phyloP scores from a whole-genome alignment of 2,888 invertebrate species.

The Lochmaea capreae region DNA sequence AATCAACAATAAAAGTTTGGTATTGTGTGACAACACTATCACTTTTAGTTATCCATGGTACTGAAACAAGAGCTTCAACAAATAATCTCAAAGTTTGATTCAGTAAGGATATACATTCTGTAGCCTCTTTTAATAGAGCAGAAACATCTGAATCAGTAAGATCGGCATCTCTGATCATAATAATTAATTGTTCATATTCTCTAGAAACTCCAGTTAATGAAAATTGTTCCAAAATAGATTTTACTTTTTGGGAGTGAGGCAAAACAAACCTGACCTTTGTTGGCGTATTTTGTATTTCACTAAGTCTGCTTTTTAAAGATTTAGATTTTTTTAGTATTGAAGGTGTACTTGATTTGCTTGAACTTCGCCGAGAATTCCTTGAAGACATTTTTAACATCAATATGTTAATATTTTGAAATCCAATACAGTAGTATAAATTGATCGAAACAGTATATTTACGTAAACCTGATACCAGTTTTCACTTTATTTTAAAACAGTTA shows the following conservation, averaged over 20 bases:
- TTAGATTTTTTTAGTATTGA: conserved; percentile 55
- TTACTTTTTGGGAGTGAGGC: conserved; percentile 66
- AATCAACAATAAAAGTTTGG: conserved; percentile 74
- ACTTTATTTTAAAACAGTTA: too few species aligned
- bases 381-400: conserved; percentile 44
- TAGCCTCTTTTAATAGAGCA: conserved; percentile 69
- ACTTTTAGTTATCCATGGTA: conserved; percentile 71
- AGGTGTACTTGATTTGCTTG: conserved; percentile 37
- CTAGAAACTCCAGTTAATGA: conserved; percentile 61
- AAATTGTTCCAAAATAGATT: conserved; percentile 65
- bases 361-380: conserved; percentile 38
- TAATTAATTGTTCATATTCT: conserved; percentile 68
- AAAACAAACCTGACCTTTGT: conserved; percentile 65
- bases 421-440: too few species aligned
- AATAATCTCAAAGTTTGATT: conserved; percentile 70
- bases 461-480: too few species aligned
- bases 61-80: conserved; percentile 71
- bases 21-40: conserved; percentile 69
- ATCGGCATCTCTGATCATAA: conserved; percentile 67
- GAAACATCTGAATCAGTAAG: conserved; percentile 71
- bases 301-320: conserved; percentile 48
- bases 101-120: conserved; percentile 71
- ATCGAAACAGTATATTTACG: too few species aligned
- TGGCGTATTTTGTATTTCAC: conserved; percentile 46
- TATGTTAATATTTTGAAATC: conserved; percentile 7